Evolutionary conservation across 1,140 invertebrate species (phyloP).

Genomic region (Eupeodes corollae): DNA sequence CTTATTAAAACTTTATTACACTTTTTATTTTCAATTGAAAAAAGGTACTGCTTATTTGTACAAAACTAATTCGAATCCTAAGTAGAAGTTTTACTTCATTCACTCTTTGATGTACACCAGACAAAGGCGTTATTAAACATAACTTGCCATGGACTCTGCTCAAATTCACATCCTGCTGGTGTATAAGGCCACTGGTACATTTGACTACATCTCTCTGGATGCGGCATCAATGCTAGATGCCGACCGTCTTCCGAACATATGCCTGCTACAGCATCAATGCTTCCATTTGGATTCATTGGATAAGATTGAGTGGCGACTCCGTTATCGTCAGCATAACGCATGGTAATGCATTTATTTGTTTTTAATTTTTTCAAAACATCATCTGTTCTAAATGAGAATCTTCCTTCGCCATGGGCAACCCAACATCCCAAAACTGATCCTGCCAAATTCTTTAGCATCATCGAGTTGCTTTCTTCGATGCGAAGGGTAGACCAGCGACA

Average conservation of each 20-base stretch:
- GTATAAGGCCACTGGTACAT: constrained; percentile 78
- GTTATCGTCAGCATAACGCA: constrained; percentile 76
- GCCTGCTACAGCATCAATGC: constrained; percentile 67
- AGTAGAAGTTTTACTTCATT: neutral
- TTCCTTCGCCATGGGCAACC: constrained; percentile 95
- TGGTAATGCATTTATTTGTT: constrained; percentile 51
- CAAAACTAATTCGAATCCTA: neutral
- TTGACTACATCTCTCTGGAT: constrained; percentile 82
- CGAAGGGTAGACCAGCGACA: constrained; percentile 80
- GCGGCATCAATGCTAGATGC: constrained; percentile 96
- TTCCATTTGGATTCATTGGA: constrained; percentile 89
- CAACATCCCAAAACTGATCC: constrained; percentile 79
- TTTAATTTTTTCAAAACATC: constrained; percentile 46
- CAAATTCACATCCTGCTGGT: constrained; percentile 38
- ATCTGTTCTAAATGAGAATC: constrained; percentile 48
- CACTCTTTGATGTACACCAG: constrained; percentile 45
- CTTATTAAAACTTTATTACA: neutral
- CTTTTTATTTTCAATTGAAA: neutral
- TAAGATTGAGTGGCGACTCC: constrained; percentile 66
- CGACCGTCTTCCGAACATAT: constrained; percentile 81
- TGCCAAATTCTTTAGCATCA: constrained; percentile 84
- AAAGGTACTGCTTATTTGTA: neutral
- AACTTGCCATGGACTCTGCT: constrained; percentile 75
- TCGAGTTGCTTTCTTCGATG: constrained; percentile 54
- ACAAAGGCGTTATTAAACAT: constrained; percentile 86